These are phyloP conservation scores for Yoshiicerus persimilis DNA, from an alignment of 1,140 invertebrate species.

Conservation along the genomic window DNA sequence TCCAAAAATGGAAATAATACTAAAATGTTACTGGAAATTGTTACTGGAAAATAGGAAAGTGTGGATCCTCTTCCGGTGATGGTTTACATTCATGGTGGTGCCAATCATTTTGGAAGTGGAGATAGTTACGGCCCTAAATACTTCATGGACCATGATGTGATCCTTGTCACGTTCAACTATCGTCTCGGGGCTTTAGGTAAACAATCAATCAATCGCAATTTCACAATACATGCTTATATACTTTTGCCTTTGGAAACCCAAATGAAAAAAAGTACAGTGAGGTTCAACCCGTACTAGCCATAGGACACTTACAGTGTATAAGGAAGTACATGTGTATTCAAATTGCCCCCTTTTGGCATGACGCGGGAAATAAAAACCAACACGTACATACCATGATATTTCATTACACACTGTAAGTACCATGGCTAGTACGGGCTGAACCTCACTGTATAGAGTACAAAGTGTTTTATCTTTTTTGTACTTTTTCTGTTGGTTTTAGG, in stretches of 20 bases:
- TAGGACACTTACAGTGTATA: no score
- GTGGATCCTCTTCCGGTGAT: constrained; percentile 11
- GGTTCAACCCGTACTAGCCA: neutral
- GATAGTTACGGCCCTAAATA: constrained; percentile 2
- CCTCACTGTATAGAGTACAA: no score
- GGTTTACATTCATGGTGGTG: constrained; percentile 25
- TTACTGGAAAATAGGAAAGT: neutral
- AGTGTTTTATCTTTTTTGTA: no score
- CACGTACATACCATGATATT: neutral
- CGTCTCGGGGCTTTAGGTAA: constrained; percentile 2
- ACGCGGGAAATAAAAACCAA: no score
- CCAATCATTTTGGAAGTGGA: constrained; percentile 1
- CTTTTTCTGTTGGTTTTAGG: no score
- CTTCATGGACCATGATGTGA: constrained; percentile 26
- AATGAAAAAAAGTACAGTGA: neutral
- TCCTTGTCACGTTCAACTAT: constrained; percentile 22
- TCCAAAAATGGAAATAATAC: neutral
- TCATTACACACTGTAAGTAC: no score
- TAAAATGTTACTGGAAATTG: neutral
- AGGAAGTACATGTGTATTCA: no score
- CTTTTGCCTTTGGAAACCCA: no score
- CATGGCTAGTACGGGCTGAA: no score
- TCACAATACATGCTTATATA: neutral
- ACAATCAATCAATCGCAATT: neutral
- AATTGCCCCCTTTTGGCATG: no score